Conservation (phyloP, 2,797 vertebrate species). For the Enoplosus armatus region DNA sequence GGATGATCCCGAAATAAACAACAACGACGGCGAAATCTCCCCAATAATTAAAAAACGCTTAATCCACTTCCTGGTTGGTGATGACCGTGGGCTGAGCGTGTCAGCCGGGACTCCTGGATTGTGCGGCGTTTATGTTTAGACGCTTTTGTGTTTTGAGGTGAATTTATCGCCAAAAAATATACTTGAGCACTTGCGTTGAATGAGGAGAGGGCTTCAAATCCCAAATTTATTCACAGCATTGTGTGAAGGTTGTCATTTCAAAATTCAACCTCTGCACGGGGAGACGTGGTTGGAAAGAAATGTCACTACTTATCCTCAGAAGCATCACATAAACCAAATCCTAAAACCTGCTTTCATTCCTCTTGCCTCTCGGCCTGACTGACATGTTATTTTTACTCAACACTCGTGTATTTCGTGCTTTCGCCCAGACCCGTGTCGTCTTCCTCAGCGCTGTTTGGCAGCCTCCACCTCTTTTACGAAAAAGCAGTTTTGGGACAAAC, state of each 20-base stretch:
- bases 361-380: slow-evolving; percentile 33
- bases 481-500: slow-evolving; percentile 6
- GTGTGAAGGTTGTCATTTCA: slow-evolving; percentile 58
- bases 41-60: slow-evolving; percentile 80
- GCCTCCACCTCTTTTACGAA: not conserved
- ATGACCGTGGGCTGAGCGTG: slow-evolving; percentile 77
- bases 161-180: slow-evolving; percentile 62
- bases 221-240: slow-evolving; percentile 47
- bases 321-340: slow-evolving; percentile 56
- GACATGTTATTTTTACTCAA: slow-evolving; percentile 52
- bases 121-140: slow-evolving; percentile 64
- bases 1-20: slow-evolving; percentile 82
- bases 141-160: slow-evolving; percentile 64
- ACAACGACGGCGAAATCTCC: slow-evolving; percentile 73
- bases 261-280: slow-evolving; percentile 45
- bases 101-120: slow-evolving; percentile 63
- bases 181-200: slow-evolving; percentile 34
- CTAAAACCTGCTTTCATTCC: slow-evolving; percentile 34
- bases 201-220: slow-evolving; percentile 29
- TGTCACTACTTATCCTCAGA: slow-evolving; percentile 45
- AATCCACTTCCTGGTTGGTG: slow-evolving; percentile 81
- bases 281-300: slow-evolving; percentile 25
- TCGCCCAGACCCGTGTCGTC: slow-evolving; percentile 16
- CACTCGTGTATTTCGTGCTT: not conserved
- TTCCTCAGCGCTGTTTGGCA: slow-evolving; percentile 21